These are phyloP conservation scores for Pan troglodytes DNA, from an alignment of 2,113 vertebrate genomes.

Conservation along the genomic window NHGRI_mPanTro3-v2.1_pri NC_072403.2:156279001-156279500, in stretches of 20 bases:
- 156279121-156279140: neutral
- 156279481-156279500: neutral
- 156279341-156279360: neutral
- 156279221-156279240: neutral
- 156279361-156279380: neutral
- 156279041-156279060: neutral
- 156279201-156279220: neutral
- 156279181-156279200: no score
- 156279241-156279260: neutral
- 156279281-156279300: neutral
- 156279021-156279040: neutral
- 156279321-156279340: neutral
- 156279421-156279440: neutral
- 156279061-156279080: neutral
- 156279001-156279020: neutral
- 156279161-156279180: neutral
- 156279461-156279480: neutral
- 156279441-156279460: neutral
- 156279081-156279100: neutral
- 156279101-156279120: neutral
- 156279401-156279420: neutral
- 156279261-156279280: neutral
- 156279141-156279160: no score
- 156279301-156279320: neutral
- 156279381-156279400: neutral